phyloP scores from a whole-genome alignment of 2,888 invertebrate genomes.

The Luperina nickerlii region DNA sequence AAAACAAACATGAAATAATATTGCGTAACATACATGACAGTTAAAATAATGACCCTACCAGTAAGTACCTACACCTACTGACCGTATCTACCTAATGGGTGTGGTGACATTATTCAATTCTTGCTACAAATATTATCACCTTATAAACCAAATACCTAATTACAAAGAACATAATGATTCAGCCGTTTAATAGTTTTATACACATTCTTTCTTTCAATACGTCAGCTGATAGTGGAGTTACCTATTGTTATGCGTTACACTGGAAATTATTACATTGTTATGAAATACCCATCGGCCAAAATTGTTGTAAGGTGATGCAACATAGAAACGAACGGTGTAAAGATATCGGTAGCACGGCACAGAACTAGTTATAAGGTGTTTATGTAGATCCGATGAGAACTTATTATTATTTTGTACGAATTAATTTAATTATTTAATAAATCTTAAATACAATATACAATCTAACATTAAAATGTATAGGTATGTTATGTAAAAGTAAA shows the following conservation, averaged over 20 bases:
- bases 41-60: not conserved
- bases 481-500: no score
- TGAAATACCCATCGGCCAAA: slow-evolving; percentile 34
- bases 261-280: slow-evolving; percentile 21
- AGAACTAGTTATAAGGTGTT: not conserved
- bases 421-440: no score
- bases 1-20: not conserved
- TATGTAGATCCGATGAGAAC: not conserved
- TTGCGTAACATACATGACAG: slow-evolving; percentile 16
- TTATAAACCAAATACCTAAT: slow-evolving; percentile 17
- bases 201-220: slow-evolving; percentile 44
- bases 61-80: not conserved
- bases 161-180: slow-evolving; percentile 39
- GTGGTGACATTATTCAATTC: slow-evolving; percentile 20
- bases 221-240: slow-evolving; percentile 48
- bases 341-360: not conserved
- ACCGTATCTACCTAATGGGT: not conserved
- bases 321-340: not conserved
- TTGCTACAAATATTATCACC: slow-evolving; percentile 17
- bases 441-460: no score
- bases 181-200: slow-evolving; percentile 14
- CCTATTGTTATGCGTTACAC: slow-evolving; percentile 25
- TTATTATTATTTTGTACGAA: not conserved
- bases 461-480: no score
- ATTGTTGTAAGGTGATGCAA: slow-evolving; percentile 35